Evolutionary conservation across 1,140 invertebrate genomes (phyloP).

Genomic region (Thaumetopoea pityocampa): DNA sequence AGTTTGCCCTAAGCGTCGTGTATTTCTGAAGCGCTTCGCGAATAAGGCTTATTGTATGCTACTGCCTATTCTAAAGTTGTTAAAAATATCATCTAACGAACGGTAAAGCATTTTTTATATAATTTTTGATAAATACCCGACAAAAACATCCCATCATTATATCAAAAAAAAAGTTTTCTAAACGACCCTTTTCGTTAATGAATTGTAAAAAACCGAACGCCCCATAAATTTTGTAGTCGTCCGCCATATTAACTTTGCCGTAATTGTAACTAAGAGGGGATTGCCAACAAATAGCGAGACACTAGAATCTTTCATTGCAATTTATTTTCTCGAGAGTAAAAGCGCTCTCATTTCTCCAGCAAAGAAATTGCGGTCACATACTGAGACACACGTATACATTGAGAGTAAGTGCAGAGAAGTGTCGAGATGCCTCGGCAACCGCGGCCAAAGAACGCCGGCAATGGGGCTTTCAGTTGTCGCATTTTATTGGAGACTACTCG

Average conservation of each 20-base stretch:
- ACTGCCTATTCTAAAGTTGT: too few species aligned
- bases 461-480: slow-evolving; percentile 33
- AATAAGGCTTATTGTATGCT: too few species aligned
- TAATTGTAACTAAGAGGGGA: slow-evolving; percentile 49
- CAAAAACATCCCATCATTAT: slow-evolving; percentile 8
- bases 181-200: slow-evolving; percentile 22
- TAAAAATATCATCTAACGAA: too few species aligned
- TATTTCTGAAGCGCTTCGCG: too few species aligned
- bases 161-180: slow-evolving; percentile 3
- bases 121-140: slow-evolving; percentile 5
- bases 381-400: slow-evolving; percentile 17
- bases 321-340: slow-evolving; percentile 52
- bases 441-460: slow-evolving; percentile 36
- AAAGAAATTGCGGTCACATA: slow-evolving; percentile 43
- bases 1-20: too few species aligned
- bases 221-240: slow-evolving; percentile 35
- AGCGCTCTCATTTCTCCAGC: slow-evolving; percentile 40
- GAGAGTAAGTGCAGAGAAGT: slow-evolving; percentile 49
- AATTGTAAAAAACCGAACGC: slow-evolving; percentile 22
- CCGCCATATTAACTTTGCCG: slow-evolving; percentile 29
- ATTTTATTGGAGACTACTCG: slow-evolving; percentile 28
- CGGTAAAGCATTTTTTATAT: too few species aligned
- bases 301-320: slow-evolving; percentile 29
- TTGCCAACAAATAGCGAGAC: slow-evolving; percentile 21
- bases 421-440: slow-evolving; percentile 23